phyloP scores from a whole-genome alignment of 2,797 vertebrate genomes.

The Geotrypetes seraphini region DNA sequence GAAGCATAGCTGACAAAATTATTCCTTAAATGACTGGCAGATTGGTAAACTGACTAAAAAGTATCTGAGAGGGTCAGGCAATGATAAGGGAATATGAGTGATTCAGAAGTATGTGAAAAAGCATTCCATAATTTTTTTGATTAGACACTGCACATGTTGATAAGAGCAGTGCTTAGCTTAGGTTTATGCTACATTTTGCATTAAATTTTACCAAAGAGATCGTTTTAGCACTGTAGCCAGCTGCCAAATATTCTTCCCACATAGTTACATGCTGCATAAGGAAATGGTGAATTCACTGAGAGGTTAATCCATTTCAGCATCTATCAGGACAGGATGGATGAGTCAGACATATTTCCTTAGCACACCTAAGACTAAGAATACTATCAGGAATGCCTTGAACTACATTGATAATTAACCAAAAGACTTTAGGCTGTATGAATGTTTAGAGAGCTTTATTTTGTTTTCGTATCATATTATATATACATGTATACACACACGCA shows the following conservation, averaged over 20 bases:
- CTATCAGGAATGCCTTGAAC: conserved; percentile 11
- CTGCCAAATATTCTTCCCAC: conserved; percentile 6
- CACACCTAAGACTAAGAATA: conserved; percentile 15
- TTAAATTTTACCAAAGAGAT: conserved; percentile 8
- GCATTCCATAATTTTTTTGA: no score
- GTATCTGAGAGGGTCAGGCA: neutral
- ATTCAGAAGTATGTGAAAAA: no score
- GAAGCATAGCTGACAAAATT: neutral
- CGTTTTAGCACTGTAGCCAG: conserved; percentile 2
- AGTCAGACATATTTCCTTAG: conserved; percentile 15
- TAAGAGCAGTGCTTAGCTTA: neutral
- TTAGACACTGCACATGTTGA: no score
- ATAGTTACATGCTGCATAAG: conserved; percentile 6
- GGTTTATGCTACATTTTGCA: neutral
- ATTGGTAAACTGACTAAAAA: neutral
- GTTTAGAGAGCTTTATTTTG: conserved; percentile 1
- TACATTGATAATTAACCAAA: neutral
- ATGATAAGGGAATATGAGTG: conserved; percentile 1
- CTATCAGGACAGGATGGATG: neutral
- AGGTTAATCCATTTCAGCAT: neutral
- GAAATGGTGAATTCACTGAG: conserved; percentile 6
- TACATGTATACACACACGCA: no score
- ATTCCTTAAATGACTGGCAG: neutral
- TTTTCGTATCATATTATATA: conserved; percentile 10
- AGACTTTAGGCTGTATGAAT: no score